Evolutionary conservation across 1,140 invertebrate genomes (phyloP), one percentile per base, ranked within the genome.

Genomic region (Polypedilum pembai): DNA sequence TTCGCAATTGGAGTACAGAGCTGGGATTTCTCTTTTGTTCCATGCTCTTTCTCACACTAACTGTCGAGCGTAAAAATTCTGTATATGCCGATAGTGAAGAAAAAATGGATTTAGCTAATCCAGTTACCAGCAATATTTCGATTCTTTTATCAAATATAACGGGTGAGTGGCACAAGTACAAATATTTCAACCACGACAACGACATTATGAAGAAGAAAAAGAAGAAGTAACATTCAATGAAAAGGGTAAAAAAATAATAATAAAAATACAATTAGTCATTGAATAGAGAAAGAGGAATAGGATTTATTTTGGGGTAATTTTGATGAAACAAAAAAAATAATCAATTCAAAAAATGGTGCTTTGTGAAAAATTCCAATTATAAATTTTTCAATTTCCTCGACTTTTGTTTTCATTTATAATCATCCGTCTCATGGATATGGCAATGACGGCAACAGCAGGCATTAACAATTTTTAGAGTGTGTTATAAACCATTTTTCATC

Each of bases 401-500:
- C 12, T 56, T 56, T n/a, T n/a, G 10, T 56, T 56, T n/a, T 56
- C 45, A 56, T 33, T 33, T 33, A 33, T 33, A 33, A 33, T 33
- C 24, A 33, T 33, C 24, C 24, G n/a, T n/a, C n/a, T n/a, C 24
- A 33, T 33, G 24, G 24, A 33, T 33, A 33, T 15, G n/a, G 45
- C 45, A n/a, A 56, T 56, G 45, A 56, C 45, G 45, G 45, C 45
- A 56, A 15, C 24, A 33, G 24, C 24, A 33, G 24, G 24, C 24
- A 33, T 33, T 33, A 3, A 56, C 45, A n/a, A 56, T 56, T 56
- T 33, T 56, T 56, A 56, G 12, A 56, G 45, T 56, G n/a, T 56
- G 45, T 56, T n/a, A n/a, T n/a, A n/a, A 56, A n/a, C n/a, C 45
- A 56, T 56, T 56, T 56, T 56, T 56, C 45, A 56, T 56, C 45